Percentiles rank a stretch among this genome's conserved stretches.
Evolutionary conservation across 2,888 invertebrate species (phyloP).

Genomic region (Rotaria sp.): DNA sequence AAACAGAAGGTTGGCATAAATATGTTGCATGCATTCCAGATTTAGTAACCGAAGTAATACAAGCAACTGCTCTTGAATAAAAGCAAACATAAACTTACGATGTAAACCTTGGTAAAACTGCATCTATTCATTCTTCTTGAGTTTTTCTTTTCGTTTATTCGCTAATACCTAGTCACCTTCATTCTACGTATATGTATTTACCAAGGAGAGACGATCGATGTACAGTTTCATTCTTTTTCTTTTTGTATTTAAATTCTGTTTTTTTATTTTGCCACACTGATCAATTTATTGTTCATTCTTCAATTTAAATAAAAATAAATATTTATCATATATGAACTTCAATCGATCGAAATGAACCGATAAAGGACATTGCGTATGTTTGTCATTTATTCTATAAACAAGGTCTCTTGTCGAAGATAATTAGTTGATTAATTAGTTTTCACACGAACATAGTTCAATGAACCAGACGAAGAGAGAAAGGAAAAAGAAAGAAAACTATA

Average conservation of each 20-base stretch:
- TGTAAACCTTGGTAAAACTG: background rate
- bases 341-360: background rate
- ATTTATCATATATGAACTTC: background rate
- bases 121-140: background rate
- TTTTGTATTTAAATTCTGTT: background rate
- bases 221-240: background rate
- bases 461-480: background rate
- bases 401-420: background rate
- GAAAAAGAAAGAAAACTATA: background rate
- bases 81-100: background rate
- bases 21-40: conserved; percentile 23
- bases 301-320: background rate
- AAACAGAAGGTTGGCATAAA: conserved; percentile 28
- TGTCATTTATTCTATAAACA: background rate
- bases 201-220: conserved; percentile 2
- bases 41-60: conserved; percentile 22
- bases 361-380: background rate
- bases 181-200: background rate
- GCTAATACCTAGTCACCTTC: conserved; percentile 1
- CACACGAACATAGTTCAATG: background rate
- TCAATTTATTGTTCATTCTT: background rate
- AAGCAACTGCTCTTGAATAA: conserved; percentile 19
- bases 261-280: background rate
- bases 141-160: background rate
- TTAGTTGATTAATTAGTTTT: background rate